A percentile compares a stretch with the other conserved stretches of the same genome.
These are phyloP conservation scores for Nomada lathburiana DNA, from an alignment of 2,888 invertebrate species.

Conservation along the genomic window DNA sequence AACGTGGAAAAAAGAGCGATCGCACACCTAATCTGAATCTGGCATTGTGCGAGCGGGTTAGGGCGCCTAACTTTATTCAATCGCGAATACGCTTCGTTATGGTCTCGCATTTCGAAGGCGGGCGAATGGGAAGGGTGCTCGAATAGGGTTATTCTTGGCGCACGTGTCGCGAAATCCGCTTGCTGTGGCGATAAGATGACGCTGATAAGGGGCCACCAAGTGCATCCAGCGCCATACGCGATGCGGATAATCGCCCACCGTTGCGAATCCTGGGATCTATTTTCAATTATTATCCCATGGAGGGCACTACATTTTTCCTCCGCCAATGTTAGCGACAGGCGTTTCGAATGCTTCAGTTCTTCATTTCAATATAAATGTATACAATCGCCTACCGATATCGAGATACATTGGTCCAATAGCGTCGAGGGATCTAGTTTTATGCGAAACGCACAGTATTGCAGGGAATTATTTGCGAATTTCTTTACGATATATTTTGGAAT, in stretches of 20 bases:
- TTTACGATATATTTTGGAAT: not conserved
- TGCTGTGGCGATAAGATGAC: conserved; percentile 53
- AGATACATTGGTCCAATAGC: too few species aligned
- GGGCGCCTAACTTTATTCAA: conserved; percentile 79
- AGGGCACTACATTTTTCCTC: not conserved
- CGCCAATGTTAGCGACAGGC: not conserved
- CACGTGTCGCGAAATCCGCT: conserved; percentile 57
- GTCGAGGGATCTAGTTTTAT: too few species aligned
- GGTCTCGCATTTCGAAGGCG: conserved; percentile 56
- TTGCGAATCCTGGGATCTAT: conserved; percentile 38
- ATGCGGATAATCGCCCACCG: conserved; percentile 26
- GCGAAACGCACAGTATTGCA: too few species aligned
- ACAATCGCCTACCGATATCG: too few species aligned
- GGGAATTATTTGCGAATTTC: too few species aligned
- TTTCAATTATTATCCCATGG: conserved; percentile 34
- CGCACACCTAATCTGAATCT: conserved; percentile 81
- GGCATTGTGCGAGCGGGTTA: conserved; percentile 70
- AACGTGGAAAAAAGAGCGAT: conserved; percentile 65
- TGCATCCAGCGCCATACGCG: not conserved
- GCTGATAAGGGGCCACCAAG: conserved; percentile 43
- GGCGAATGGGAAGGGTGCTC: conserved; percentile 31
- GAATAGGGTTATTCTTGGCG: conserved; percentile 40
- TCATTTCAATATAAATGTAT: conserved; percentile 2
- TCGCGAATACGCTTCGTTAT: conserved; percentile 72
- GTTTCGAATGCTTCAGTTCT: not conserved